A percentile compares a stretch with the other conserved stretches of the same genome.
Evolutionary conservation across 2,888 invertebrate species (phyloP).

Genomic region (Chouioia cunea): DNA sequence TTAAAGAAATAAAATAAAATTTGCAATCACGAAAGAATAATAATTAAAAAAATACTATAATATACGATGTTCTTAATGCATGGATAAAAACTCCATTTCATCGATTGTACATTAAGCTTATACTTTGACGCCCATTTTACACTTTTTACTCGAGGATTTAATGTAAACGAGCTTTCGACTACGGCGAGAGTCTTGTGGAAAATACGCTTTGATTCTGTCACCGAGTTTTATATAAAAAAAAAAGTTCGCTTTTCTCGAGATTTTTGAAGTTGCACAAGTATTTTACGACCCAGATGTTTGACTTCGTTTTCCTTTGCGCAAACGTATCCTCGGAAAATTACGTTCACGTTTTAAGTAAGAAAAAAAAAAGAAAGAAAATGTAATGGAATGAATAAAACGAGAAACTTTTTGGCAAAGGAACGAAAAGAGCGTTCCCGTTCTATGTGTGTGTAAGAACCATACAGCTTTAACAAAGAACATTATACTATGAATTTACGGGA

Average conservation of each 20-base stretch:
- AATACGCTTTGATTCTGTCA: not conserved
- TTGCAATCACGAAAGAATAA: conserved; percentile 53
- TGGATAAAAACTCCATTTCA: conserved; percentile 18
- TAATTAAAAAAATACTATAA: conserved; percentile 3
- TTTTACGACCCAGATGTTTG: conserved; percentile 22
- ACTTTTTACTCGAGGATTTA: conserved; percentile 35
- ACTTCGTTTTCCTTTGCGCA: conserved; percentile 11
- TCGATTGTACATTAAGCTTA: conserved; percentile 36
- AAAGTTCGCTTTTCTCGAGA: conserved; percentile 13
- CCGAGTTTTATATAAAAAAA: not conserved
- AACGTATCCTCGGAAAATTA: conserved; percentile 18
- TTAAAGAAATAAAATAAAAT: conserved; percentile 37
- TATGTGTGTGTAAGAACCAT: conserved; percentile 67
- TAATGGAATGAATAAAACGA: conserved; percentile 42
- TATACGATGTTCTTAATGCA: not conserved
- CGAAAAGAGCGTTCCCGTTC: conserved; percentile 59
- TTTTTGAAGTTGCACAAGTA: conserved; percentile 16
- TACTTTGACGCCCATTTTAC: conserved; percentile 33
- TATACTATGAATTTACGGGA: conserved; percentile 68
- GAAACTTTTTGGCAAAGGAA: conserved; percentile 60
- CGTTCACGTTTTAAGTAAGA: not conserved
- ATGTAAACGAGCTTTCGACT: not conserved
- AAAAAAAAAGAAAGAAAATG: conserved; percentile 3
- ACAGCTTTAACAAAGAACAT: conserved; percentile 68
- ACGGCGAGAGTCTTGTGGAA: not conserved